phyloP scores from a whole-genome alignment of 2,797 vertebrate genomes.

The Spondyliosoma cantharus region DNA sequence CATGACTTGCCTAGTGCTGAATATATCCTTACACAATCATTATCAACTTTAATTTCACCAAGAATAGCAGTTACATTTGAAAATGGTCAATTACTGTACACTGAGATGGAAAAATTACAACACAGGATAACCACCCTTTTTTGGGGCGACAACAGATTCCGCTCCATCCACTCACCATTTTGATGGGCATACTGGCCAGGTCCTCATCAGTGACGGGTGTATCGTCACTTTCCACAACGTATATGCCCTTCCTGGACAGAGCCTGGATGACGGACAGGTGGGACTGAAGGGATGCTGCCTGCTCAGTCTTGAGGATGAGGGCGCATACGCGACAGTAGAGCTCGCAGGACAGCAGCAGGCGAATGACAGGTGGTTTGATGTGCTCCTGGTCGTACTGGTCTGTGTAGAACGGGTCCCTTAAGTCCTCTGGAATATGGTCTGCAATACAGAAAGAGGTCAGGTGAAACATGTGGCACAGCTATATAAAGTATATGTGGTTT shows the following conservation, averaged over 20 bases:
- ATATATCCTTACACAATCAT: conserved; percentile 3
- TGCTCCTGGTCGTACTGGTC: conserved; percentile 99
- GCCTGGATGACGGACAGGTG: conserved; percentile 95
- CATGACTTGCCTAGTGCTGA: background rate
- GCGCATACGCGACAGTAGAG: conserved; percentile 97
- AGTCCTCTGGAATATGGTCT: conserved; percentile 97
- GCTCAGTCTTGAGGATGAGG: conserved; percentile 96
- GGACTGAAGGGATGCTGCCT: conserved; percentile 92
- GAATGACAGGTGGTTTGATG: conserved; percentile 96
- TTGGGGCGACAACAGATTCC: background rate
- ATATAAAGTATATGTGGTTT: background rate
- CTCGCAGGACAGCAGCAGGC: conserved; percentile 93
- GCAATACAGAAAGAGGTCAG: conserved; percentile 46
- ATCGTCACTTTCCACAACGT: conserved; percentile 96
- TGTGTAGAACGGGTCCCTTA: conserved; percentile 96
- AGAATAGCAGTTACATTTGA: background rate
- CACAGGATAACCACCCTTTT: background rate
- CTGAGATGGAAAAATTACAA: background rate
- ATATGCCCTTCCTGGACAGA: conserved; percentile 96
- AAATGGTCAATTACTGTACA: background rate
- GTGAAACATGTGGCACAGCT: background rate
- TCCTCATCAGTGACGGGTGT: conserved; percentile 92
- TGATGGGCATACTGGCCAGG: conserved; percentile 91
- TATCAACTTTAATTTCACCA: background rate
- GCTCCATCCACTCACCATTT: conserved; percentile 90